Percentiles rank a stretch among this genome's conserved stretches.
Conservation (phyloP, 2,113 vertebrate species). For the Meleagris gallopavo region DNA sequence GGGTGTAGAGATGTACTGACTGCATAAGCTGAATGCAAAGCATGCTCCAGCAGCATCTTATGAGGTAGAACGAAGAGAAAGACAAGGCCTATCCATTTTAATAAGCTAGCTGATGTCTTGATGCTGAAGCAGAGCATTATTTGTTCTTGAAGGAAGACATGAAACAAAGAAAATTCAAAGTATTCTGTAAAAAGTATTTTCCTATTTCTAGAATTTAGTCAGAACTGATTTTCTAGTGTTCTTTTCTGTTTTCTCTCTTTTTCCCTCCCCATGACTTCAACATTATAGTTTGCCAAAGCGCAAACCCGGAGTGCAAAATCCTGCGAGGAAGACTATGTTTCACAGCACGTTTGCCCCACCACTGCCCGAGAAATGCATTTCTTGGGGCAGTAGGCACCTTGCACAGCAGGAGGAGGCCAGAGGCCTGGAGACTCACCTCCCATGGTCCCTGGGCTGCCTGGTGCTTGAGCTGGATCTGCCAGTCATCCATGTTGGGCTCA, state of each 20-base stretch:
- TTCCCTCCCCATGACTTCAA: neutral
- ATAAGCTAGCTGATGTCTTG: neutral
- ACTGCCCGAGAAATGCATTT: neutral
- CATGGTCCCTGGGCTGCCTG: slow-evolving; percentile 88
- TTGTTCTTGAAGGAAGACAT: neutral
- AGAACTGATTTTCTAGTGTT: neutral
- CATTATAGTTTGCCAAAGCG: neutral
- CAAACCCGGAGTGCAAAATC: neutral
- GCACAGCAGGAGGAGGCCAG: neutral
- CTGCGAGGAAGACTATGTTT: neutral
- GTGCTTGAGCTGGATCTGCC: slow-evolving; percentile 93
- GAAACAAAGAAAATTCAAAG: neutral
- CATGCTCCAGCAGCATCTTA: neutral
- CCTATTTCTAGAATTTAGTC: neutral
- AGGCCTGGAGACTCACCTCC: slow-evolving; percentile 86
- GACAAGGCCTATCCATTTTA: neutral
- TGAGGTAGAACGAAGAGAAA: neutral
- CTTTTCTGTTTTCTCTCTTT: neutral
- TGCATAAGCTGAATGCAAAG: neutral
- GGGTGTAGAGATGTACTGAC: neutral
- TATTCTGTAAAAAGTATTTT: neutral
- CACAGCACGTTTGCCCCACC: neutral
- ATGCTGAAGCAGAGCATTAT: neutral
- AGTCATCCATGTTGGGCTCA: slow-evolving; percentile 89
- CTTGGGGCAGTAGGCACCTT: neutral